Percentiles rank a stretch among this genome's conserved stretches.
These are phyloP conservation scores for Monochamus alternatus DNA, from an alignment of 2,888 invertebrate genomes.

Conservation along the genomic window DNA sequence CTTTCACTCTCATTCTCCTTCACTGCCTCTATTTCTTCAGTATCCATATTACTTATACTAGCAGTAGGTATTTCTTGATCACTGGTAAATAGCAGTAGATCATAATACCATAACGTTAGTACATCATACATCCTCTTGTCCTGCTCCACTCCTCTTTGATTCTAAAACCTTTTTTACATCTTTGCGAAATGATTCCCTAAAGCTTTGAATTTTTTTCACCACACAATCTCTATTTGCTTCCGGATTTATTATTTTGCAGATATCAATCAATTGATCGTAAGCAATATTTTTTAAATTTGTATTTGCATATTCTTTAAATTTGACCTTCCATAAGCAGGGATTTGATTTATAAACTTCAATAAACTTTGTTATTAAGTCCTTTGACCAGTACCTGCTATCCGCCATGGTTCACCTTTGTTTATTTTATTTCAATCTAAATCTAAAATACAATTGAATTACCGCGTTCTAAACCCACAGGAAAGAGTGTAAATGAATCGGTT, in stretches of 20 bases:
- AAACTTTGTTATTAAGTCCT: conserved; percentile 14
- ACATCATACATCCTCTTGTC: conserved; percentile 17
- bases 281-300: conserved; percentile 13
- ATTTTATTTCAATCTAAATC: neutral
- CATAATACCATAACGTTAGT: conserved; percentile 17
- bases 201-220: conserved; percentile 2
- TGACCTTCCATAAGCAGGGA: conserved; percentile 15
- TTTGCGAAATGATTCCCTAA: neutral
- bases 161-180: conserved; percentile 9
- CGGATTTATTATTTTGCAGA: conserved; percentile 16
- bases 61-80: conserved; percentile 17
- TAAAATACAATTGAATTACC: no score
- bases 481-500: no score
- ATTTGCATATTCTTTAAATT: conserved; percentile 13
- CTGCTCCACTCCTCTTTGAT: conserved; percentile 12
- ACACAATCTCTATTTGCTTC: conserved; percentile 8
- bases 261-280: neutral
- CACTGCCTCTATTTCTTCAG: conserved; percentile 10
- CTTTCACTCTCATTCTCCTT: conserved; percentile 14
- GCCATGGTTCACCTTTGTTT: conserved; percentile 6
- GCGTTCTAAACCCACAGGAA: no score
- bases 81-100: conserved; percentile 16
- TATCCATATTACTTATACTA: conserved; percentile 21
- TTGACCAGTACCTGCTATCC: conserved; percentile 13
- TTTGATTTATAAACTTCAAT: conserved; percentile 19